phyloP scores from a whole-genome alignment of 2,113 vertebrate genomes.

The Neofelis nebulosa region DNA sequence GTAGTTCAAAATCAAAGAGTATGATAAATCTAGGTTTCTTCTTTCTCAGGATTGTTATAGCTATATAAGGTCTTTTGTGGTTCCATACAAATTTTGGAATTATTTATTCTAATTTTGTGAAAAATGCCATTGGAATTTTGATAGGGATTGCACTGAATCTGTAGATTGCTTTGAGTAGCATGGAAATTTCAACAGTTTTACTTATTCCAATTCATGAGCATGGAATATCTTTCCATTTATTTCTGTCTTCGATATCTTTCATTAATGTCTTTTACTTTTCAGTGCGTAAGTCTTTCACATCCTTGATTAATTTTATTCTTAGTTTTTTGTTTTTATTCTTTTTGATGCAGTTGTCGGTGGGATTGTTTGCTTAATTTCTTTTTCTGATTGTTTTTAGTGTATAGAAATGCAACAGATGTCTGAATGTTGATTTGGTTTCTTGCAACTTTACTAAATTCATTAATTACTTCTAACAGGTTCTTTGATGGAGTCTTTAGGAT shows the following conservation, averaged over 20 bases:
- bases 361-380: not conserved
- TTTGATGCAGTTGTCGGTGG: not conserved
- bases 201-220: not conserved
- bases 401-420: not conserved
- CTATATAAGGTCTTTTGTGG: not conserved
- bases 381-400: not conserved
- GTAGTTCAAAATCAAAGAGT: not conserved
- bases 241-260: not conserved
- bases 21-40: not conserved
- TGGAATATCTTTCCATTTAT: not conserved
- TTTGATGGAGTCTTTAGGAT: not conserved
- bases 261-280: not conserved
- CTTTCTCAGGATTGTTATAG: not conserved
- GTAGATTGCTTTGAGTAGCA: not conserved
- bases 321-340: not conserved
- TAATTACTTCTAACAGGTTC: not conserved
- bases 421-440: not conserved
- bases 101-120: not conserved
- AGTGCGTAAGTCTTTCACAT: not conserved
- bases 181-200: not conserved
- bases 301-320: not conserved
- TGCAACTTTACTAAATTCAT: not conserved
- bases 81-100: not conserved
- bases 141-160: not conserved
- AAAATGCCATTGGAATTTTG: not conserved